Percentiles rank a stretch among this genome's conserved stretches.
These are phyloP conservation scores for Ephialtes manifestator DNA, from an alignment of 2,888 invertebrate species.

Conservation along the genomic window DNA sequence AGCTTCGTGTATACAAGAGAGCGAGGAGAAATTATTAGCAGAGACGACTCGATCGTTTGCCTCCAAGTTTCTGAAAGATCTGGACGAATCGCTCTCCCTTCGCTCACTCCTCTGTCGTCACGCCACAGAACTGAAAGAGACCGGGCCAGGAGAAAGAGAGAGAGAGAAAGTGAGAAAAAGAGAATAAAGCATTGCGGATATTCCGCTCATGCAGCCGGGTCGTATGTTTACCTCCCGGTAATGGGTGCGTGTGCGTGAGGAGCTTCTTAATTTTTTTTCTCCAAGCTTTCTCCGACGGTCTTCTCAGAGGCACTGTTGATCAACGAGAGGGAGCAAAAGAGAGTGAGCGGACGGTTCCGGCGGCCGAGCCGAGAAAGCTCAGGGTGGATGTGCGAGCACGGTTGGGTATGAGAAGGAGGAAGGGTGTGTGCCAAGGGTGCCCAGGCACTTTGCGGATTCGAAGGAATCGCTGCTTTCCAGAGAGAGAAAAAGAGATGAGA, in stretches of 20 bases:
- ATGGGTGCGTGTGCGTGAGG: conserved; percentile 79
- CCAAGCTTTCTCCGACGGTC: conserved; percentile 28
- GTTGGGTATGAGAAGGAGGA: conserved; percentile 7
- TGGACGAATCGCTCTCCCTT: neutral
- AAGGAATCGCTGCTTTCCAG: conserved; percentile 60
- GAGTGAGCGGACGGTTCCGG: conserved; percentile 50
- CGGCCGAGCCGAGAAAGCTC: conserved; percentile 48
- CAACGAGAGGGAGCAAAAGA: conserved; percentile 49
- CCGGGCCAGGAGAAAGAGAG: conserved; percentile 24
- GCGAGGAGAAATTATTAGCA: conserved; percentile 37
- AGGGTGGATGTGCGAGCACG: conserved; percentile 9
- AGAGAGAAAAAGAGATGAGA: conserved; percentile 34
- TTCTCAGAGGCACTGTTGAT: conserved; percentile 42
- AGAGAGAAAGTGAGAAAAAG: conserved; percentile 33
- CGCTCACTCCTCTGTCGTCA: neutral
- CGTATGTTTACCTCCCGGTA: conserved; percentile 76
- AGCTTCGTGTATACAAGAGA: neutral
- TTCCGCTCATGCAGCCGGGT: conserved; percentile 68
- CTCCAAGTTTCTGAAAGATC: neutral
- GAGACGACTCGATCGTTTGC: conserved; percentile 28
- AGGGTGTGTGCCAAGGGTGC: conserved; percentile 49
- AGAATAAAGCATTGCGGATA: conserved; percentile 57
- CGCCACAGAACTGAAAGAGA: neutral
- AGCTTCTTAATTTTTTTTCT: conserved; percentile 80
- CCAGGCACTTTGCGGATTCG: conserved; percentile 71